These are phyloP conservation scores for Acanthosepion esculentum DNA, from an alignment of 2,888 invertebrate genomes.

Conservation along the genomic window DNA sequence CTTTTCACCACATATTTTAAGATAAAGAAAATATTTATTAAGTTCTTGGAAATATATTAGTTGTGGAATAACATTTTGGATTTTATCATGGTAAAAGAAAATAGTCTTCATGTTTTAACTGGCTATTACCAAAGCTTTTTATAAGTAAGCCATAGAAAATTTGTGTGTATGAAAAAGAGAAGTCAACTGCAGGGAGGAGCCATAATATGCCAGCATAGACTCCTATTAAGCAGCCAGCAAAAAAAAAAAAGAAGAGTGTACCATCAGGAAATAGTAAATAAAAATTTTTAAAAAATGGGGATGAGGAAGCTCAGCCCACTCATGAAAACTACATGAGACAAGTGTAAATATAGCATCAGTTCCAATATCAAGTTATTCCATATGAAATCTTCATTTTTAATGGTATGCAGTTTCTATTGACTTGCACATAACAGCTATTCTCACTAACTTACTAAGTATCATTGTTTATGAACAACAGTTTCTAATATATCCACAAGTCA, in stretches of 20 bases:
- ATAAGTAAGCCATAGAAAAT: neutral
- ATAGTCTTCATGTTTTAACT: neutral
- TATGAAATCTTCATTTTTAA: neutral
- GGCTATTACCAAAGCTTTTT: neutral
- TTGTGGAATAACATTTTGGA: too few relatives aligned
- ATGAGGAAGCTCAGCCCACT: neutral
- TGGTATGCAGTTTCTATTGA: neutral
- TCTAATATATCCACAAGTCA: neutral
- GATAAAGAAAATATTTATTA: neutral
- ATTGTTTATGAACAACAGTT: neutral
- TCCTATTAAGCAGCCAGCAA: neutral
- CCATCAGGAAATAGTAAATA: too few relatives aligned
- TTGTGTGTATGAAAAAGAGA: neutral
- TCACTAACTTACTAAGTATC: neutral
- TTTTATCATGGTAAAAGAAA: neutral
- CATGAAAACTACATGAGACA: neutral
- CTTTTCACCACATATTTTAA: neutral
- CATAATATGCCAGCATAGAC: neutral
- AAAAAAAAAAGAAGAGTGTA: neutral
- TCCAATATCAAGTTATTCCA: constrained; percentile 2
- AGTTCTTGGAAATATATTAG: too few relatives aligned
- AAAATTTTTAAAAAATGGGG: too few relatives aligned
- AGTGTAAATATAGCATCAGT: constrained; percentile 23
- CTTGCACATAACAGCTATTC: neutral
- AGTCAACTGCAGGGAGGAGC: neutral